These are phyloP conservation scores for Callyntrura guangdongensis DNA, from an alignment of 2,888 invertebrate species.

Conservation along the genomic window DNA sequence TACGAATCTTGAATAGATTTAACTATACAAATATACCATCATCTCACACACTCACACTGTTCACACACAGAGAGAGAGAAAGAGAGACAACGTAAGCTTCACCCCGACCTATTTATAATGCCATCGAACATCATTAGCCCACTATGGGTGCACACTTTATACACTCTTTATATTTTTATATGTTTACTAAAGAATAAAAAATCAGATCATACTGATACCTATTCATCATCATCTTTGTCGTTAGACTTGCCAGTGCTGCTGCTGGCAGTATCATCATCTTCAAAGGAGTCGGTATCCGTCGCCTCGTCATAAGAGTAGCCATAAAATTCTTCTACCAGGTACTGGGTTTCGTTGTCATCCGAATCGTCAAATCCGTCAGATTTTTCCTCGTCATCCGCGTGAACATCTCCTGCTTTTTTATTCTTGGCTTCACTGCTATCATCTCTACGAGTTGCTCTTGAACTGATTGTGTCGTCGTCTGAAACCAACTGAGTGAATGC, in stretches of 20 bases:
- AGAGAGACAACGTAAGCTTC: no score
- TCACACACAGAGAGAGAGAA: no score
- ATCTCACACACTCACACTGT: no score
- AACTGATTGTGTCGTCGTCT: slow-evolving; percentile 40
- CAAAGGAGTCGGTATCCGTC: neutral
- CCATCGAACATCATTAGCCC: no score
- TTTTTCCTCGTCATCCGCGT: slow-evolving; percentile 11
- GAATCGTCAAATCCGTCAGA: slow-evolving; percentile 31
- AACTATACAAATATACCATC: no score
- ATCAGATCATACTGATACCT: no score
- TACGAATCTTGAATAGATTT: no score
- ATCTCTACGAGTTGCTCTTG: neutral
- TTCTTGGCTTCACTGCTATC: slow-evolving; percentile 10
- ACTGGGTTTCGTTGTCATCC: slow-evolving; percentile 52
- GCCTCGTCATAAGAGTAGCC: slow-evolving; percentile 57
- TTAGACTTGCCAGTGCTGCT: neutral
- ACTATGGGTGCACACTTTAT: no score
- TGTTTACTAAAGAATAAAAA: no score
- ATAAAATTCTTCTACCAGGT: slow-evolving; percentile 63
- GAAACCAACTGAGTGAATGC: slow-evolving; percentile 64
- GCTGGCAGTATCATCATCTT: slow-evolving; percentile 27
- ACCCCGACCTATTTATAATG: no score
- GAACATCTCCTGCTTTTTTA: neutral
- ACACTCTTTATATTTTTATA: no score
- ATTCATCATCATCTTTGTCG: neutral